Percentiles rank a stretch among this genome's conserved stretches.
Conservation (phyloP, 2,113 vertebrate species). For the Zosterops borbonicus region DNA sequence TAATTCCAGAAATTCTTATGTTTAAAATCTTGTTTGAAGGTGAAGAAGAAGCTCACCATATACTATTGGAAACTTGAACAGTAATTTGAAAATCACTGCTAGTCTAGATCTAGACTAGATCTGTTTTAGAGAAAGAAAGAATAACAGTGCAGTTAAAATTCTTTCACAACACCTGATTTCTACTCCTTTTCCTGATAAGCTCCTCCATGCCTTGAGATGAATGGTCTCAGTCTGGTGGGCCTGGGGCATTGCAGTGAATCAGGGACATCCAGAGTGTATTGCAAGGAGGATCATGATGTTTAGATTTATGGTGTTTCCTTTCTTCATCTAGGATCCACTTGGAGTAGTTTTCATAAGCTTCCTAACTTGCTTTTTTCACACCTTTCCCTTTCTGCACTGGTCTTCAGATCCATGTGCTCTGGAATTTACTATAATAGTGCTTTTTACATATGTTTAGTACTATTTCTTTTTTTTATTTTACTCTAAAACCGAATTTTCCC, state of each 20-base stretch:
- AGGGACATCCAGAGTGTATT: not conserved
- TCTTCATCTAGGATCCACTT: not conserved
- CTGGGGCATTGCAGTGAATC: rapidly evolving
- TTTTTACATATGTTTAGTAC: not conserved
- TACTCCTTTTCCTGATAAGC: not conserved
- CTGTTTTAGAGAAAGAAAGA: not conserved
- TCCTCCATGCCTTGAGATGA: not conserved
- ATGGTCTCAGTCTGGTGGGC: not conserved
- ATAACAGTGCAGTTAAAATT: not conserved
- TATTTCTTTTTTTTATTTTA: not conserved
- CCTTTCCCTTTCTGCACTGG: not conserved
- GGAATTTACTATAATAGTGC: not conserved
- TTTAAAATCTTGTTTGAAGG: not conserved
- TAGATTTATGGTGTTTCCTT: not conserved
- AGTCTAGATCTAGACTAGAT: not conserved
- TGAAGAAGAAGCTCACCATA: not conserved
- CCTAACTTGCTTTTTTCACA: not conserved
- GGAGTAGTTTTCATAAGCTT: not conserved
- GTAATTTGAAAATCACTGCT: not conserved
- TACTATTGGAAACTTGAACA: not conserved
- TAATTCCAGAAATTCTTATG: not conserved
- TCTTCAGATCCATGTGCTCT: not conserved
- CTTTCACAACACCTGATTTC: not conserved
- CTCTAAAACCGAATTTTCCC: not conserved
- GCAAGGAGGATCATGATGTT: rapidly evolving